Base-by-base conservation (phyloP, 2,113 vertebrate species). In the Pteruthius melanotis region DNA sequence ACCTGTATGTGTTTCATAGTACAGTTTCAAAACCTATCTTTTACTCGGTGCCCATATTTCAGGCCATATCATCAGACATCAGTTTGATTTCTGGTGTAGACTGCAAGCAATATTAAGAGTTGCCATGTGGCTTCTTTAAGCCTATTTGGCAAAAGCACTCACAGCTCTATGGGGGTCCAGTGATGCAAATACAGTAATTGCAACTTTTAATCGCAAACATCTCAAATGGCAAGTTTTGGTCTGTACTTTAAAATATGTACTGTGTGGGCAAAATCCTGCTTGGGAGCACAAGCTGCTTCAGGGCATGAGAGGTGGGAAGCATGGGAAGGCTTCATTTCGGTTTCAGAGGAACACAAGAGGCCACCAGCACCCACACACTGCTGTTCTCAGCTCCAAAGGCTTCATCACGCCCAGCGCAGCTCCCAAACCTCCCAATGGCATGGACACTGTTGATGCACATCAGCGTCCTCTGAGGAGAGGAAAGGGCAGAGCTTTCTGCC, bases 401-500 rank as follows among this genome's bases (percentile, higher is more conserved):
- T 84, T 33, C 64, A 3, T 28, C 65, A 7, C 0, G 0, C 45
- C 35, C 69, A 45, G 80, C 68, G 35, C 40, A 81, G 54, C 71
- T 72, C 66, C 82, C 66, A 53, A 10, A 59, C 10, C 60, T 59
- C 69, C 33, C 13, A 3, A 4, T 3, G 2, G 11, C 40, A 5
- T 0, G 11, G 89, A 22, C 60, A 45, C 8, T 7, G 0, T 13
- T 80, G 11, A 26, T 1, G 20, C 68, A 22, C 68, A 45, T 19
- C 77, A 20, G 1, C 0, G 0, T 81, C 42, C 52, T 9, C 33
- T 0, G 1, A 74, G 83, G 28, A 30, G 0, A 5, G 3, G 53
- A 6, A 57, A 83, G 59, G 22, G 37, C 83, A 81, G 31, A 70
- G 85, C 30, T 82, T 56, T 37, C n/a, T 22, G 13, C 6, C 44